These are phyloP conservation scores for Colistium nudipinnis DNA, from an alignment of 2,113 vertebrate genomes.

Conservation along the genomic window DNA sequence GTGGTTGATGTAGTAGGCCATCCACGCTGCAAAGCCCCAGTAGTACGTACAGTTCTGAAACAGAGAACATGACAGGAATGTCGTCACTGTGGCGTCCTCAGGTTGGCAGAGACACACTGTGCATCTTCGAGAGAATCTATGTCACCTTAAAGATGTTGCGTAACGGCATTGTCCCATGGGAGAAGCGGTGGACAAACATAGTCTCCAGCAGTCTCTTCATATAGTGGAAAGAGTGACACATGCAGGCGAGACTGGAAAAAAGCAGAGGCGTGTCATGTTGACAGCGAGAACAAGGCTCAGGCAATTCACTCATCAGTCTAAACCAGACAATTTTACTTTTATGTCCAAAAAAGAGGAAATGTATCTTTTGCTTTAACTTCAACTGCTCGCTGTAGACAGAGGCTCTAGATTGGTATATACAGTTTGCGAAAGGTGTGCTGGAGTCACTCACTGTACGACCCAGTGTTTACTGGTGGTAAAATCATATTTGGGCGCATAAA, in stretches of 20 bases:
- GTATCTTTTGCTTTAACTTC: too few relatives aligned
- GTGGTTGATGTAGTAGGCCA: conserved; percentile 97
- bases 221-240: conserved; percentile 94
- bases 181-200: conserved; percentile 92
- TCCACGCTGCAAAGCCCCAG: conserved; percentile 95
- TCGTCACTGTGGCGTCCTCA: not conserved
- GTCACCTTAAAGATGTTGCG: conserved; percentile 94
- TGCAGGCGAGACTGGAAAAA: conserved; percentile 86
- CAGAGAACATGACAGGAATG: conserved; percentile 18
- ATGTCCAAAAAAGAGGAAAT: too few relatives aligned
- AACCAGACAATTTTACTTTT: too few relatives aligned
- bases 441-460: conserved; percentile 89
- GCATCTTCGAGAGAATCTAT: not conserved
- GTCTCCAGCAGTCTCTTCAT: conserved; percentile 92
- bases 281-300: not conserved
- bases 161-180: conserved; percentile 92
- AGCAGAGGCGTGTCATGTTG: not conserved
- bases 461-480: conserved; percentile 92
- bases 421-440: not conserved
- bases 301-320: not conserved
- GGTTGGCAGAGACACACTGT: not conserved
- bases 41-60: conserved; percentile 93
- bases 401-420: not conserved
- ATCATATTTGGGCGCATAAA: conserved; percentile 89
- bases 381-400: too few relatives aligned